Evolutionary conservation across 2,888 invertebrate genomes (phyloP).

Genomic region (Diploptera punctata): DNA sequence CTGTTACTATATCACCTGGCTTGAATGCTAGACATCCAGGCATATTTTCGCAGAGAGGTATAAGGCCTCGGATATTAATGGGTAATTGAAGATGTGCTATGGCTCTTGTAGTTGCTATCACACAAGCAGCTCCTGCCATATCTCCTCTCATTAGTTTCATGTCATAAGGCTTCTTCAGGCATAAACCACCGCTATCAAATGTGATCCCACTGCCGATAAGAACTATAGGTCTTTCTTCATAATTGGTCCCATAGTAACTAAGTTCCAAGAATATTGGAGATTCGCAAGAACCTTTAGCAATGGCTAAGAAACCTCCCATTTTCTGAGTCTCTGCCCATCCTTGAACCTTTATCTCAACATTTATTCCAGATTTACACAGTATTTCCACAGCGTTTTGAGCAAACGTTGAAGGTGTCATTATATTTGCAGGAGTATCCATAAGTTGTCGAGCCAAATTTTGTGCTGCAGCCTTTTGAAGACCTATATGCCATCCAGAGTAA

Average conservation of each 20-base stretch:
- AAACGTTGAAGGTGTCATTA: conserved; percentile 79
- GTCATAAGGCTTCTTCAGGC: conserved; percentile 65
- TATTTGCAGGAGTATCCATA: conserved; percentile 82
- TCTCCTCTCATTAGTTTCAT: conserved; percentile 78
- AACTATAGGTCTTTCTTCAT: no score
- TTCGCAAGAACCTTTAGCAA: conserved; percentile 67
- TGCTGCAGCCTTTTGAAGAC: conserved; percentile 73
- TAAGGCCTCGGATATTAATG: conserved; percentile 65
- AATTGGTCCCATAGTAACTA: conserved; percentile 59
- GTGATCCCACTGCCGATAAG: conserved; percentile 71
- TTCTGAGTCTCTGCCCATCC: neutral
- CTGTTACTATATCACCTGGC: conserved; percentile 73
- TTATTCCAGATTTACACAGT: conserved; percentile 52
- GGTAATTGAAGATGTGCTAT: conserved; percentile 62
- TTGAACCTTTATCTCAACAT: neutral
- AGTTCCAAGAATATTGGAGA: conserved; percentile 71
- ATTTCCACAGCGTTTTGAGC: conserved; percentile 58
- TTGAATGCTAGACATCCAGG: conserved; percentile 70
- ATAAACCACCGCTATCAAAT: conserved; percentile 78
- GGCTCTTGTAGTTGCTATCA: conserved; percentile 64
- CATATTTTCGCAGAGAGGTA: conserved; percentile 74
- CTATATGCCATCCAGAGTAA: conserved; percentile 74
- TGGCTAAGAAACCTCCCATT: conserved; percentile 72
- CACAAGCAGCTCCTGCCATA: conserved; percentile 75
- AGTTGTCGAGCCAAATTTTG: conserved; percentile 80